Conservation (phyloP, 2,888 invertebrate species). For the Tenthredo mesomela region DNA sequence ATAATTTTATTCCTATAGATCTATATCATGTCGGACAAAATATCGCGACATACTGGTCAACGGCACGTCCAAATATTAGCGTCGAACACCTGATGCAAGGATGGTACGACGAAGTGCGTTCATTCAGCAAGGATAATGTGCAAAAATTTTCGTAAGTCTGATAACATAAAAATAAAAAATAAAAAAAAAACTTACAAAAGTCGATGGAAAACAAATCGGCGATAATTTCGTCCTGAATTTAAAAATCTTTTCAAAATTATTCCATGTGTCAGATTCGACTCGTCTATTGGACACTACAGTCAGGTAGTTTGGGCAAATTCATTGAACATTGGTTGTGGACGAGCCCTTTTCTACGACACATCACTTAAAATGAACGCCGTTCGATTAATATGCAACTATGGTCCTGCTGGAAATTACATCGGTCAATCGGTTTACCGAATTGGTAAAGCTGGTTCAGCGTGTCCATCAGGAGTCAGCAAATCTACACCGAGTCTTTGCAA, state of each 20-base stretch:
- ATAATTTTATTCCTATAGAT: conserved; percentile 58
- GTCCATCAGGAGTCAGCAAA: background rate
- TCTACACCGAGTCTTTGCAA: background rate
- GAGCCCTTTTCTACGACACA: conserved; percentile 69
- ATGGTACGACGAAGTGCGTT: conserved; percentile 76
- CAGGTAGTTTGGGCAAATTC: conserved; percentile 79
- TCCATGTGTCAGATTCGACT: conserved; percentile 54
- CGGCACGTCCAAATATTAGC: background rate
- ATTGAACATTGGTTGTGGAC: conserved; percentile 78
- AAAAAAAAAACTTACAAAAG: no score
- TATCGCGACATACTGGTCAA: conserved; percentile 64
- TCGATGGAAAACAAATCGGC: no score
- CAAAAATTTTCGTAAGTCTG: conserved; percentile 41
- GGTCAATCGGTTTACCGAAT: conserved; percentile 16
- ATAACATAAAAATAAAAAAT: no score
- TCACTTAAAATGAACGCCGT: conserved; percentile 64
- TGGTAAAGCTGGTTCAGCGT: background rate
- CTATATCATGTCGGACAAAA: conserved; percentile 77
- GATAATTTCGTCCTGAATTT: background rate
- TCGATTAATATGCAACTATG: conserved; percentile 77
- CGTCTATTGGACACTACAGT: conserved; percentile 74
- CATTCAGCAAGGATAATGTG: conserved; percentile 61
- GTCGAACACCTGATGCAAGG: conserved; percentile 58
- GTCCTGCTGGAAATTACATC: conserved; percentile 54
- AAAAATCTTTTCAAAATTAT: background rate